Conservation (phyloP, 2,797 vertebrate genomes). For the Cirrhinus mrigala region DNA sequence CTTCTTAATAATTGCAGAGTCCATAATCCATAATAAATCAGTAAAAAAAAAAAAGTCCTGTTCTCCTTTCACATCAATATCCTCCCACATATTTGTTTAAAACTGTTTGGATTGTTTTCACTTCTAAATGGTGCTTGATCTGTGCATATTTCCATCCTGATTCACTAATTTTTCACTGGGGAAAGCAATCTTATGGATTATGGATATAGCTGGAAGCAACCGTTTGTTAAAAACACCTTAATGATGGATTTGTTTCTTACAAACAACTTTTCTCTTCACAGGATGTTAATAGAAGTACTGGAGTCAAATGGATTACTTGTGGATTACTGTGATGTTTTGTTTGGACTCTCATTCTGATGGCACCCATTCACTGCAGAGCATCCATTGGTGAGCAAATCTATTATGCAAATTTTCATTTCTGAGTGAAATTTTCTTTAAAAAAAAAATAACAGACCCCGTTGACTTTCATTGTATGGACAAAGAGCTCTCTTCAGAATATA, state of each 20-base stretch:
- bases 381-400: background rate
- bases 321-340: background rate
- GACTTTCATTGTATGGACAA: background rate
- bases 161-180: too few species aligned
- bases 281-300: background rate
- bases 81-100: too few species aligned
- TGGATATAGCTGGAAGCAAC: too few species aligned
- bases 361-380: background rate
- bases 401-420: background rate
- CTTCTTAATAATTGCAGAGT: background rate
- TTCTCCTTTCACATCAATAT: too few species aligned
- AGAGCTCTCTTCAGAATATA: background rate
- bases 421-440: background rate
- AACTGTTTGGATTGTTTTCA: too few species aligned
- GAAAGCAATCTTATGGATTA: too few species aligned
- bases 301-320: background rate
- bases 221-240: too few species aligned
- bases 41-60: too few species aligned
- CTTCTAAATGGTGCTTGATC: too few species aligned
- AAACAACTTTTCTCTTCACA: background rate
- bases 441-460: background rate
- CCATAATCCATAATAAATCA: background rate
- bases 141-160: too few species aligned
- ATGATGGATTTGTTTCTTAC: too few species aligned
- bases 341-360: background rate